Evolutionary conservation across 2,797 vertebrate species (phyloP).

Genomic region (Crenuchus spilurus): DNA sequence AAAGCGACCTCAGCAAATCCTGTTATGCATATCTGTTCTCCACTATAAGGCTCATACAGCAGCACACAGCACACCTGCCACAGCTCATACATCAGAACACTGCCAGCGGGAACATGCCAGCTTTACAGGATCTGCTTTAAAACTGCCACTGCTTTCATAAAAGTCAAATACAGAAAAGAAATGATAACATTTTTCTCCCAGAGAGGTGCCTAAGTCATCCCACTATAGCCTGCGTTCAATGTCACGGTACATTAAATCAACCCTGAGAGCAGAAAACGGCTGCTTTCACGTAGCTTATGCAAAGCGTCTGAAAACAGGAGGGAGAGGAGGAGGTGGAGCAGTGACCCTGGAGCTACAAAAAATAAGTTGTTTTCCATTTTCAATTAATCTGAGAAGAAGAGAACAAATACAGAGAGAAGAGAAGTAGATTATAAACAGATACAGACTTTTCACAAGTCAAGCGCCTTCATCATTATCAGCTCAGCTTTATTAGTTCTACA

Average conservation of each 20-base stretch:
- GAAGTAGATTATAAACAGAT: neutral
- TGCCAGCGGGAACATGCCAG: neutral
- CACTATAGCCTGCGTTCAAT: neutral
- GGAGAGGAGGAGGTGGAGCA: neutral
- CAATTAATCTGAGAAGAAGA: neutral
- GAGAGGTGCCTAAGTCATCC: neutral
- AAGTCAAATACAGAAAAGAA: neutral
- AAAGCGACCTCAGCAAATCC: neutral
- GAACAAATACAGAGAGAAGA: neutral
- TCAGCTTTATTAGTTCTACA: neutral
- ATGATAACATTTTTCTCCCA: neutral
- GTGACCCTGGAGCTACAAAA: neutral
- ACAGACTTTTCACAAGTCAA: neutral
- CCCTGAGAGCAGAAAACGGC: neutral
- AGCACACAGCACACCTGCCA: conserved; percentile 7
- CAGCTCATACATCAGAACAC: conserved; percentile 1
- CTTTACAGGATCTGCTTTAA: neutral
- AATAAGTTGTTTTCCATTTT: neutral
- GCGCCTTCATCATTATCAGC: neutral
- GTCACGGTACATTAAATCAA: conserved; percentile 1
- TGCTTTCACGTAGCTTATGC: neutral
- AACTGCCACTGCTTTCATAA: neutral
- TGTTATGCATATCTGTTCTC: neutral
- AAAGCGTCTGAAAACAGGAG: neutral
- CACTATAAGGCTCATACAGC: neutral